Percentiles rank a stretch among this genome's conserved stretches.
Evolutionary conservation across 1,140 invertebrate genomes (phyloP).

Genomic region (Brachionus koreanus): DNA sequence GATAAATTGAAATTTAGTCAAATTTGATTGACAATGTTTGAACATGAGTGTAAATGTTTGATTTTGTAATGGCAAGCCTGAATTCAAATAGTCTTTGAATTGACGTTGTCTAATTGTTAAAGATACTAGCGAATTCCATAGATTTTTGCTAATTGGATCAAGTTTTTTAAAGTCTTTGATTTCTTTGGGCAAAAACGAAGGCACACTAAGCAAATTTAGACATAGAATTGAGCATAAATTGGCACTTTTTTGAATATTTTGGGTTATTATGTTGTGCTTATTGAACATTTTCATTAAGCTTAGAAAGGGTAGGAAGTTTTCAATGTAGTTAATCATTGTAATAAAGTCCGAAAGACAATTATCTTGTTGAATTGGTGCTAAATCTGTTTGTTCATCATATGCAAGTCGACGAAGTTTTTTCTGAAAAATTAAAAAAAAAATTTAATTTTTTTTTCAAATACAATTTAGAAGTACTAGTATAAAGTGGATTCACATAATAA

Average conservation of each 20-base stretch:
- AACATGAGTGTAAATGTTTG: neutral
- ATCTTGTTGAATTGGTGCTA: neutral
- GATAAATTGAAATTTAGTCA: constrained; percentile 10
- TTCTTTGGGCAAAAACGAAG: neutral
- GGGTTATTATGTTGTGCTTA: neutral
- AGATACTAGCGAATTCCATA: constrained; percentile 23
- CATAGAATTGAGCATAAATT: neutral
- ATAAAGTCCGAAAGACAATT: constrained; percentile 6
- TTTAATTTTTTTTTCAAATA: neutral
- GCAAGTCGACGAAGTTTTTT: neutral
- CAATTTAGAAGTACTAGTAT: neutral
- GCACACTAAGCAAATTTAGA: constrained; percentile 12
- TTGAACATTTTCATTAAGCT: constrained; percentile 29
- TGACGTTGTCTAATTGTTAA: constrained; percentile 13
- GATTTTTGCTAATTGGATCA: neutral
- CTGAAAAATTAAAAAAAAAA: too few relatives aligned
- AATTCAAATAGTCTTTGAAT: constrained; percentile 39
- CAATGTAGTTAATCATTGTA: neutral
- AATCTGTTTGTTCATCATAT: neutral
- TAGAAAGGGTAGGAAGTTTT: neutral
- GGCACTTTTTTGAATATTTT: neutral
- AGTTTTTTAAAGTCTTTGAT: constrained; percentile 4
- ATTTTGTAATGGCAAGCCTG: neutral
- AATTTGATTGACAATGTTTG: neutral
- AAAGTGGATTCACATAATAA: neutral